Evolutionary conservation across 2,888 invertebrate genomes (phyloP).

Genomic region (Meiosimyza platycephala): DNA sequence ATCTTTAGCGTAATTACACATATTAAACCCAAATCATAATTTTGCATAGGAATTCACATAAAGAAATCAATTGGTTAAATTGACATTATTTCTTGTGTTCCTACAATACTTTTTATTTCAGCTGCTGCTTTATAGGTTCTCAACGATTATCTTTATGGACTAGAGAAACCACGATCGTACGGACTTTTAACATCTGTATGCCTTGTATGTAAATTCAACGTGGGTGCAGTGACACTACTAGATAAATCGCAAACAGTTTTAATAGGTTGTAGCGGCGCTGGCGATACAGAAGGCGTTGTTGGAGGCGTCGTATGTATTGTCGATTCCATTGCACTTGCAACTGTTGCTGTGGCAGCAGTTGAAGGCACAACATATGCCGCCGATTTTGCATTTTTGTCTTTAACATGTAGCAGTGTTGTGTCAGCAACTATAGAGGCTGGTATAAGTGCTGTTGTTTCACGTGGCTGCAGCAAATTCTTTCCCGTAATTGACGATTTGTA

Average conservation of each 20-base stretch:
- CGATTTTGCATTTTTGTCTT: slow-evolving; percentile 39
- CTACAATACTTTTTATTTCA: slow-evolving; percentile 9
- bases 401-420: slow-evolving; percentile 49
- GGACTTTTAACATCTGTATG: slow-evolving; percentile 67
- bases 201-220: slow-evolving; percentile 72
- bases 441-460: slow-evolving; percentile 50
- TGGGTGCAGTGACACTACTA: slow-evolving; percentile 69
- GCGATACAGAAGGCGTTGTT: slow-evolving; percentile 40
- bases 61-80: not conserved
- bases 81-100: slow-evolving; percentile 4
- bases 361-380: slow-evolving; percentile 60
- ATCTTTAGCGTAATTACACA: not conserved
- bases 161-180: slow-evolving; percentile 64
- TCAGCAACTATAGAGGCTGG: slow-evolving; percentile 50
- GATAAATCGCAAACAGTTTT: slow-evolving; percentile 71
- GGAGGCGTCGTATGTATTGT: slow-evolving; percentile 40
- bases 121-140: not conserved
- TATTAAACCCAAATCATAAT: not conserved
- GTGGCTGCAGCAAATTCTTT: slow-evolving; percentile 62
- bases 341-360: slow-evolving; percentile 44
- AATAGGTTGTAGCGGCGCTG: slow-evolving; percentile 55
- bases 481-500: slow-evolving; percentile 67
- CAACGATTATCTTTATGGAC: slow-evolving; percentile 51
- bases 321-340: slow-evolving; percentile 40
- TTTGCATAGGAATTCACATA: not conserved